Conservation (phyloP, 2,888 invertebrate species). For the Pandemis heparana region DNA sequence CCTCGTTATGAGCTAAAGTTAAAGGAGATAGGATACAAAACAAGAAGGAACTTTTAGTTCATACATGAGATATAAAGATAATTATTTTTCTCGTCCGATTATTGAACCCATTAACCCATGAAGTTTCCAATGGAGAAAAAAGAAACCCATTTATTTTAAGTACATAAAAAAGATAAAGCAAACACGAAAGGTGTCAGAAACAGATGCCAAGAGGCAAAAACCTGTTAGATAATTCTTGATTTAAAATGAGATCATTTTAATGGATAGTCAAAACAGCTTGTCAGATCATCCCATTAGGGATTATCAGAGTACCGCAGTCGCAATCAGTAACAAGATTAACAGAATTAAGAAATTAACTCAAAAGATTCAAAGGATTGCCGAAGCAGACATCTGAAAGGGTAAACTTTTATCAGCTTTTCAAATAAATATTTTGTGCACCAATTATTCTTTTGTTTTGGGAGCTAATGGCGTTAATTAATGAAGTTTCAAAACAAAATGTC, state of each 20-base stretch:
- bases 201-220: background rate
- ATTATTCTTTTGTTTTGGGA: slow-evolving; percentile 21
- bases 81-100: too few relatives aligned
- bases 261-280: background rate
- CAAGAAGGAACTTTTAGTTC: too few relatives aligned
- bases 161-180: too few relatives aligned
- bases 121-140: too few relatives aligned
- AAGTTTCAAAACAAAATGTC: slow-evolving; percentile 33
- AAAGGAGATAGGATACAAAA: too few relatives aligned
- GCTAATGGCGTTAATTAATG: slow-evolving; percentile 25
- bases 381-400: background rate
- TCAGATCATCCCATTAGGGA: background rate
- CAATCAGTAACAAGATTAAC: background rate
- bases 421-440: slow-evolving; percentile 17
- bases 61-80: too few relatives aligned
- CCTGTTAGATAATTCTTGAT: background rate
- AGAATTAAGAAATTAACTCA: slow-evolving; percentile 1
- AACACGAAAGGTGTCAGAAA: too few relatives aligned
- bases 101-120: too few relatives aligned
- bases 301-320: background rate
- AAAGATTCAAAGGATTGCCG: slow-evolving; percentile 13
- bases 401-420: background rate
- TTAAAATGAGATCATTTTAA: too few relatives aligned
- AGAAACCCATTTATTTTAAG: too few relatives aligned
- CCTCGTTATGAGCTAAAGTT: too few relatives aligned